A percentile compares a stretch with the other conserved stretches of the same genome.
Evolutionary conservation across 2,888 invertebrate species (phyloP).

Genomic region (Sesia apiformis): DNA sequence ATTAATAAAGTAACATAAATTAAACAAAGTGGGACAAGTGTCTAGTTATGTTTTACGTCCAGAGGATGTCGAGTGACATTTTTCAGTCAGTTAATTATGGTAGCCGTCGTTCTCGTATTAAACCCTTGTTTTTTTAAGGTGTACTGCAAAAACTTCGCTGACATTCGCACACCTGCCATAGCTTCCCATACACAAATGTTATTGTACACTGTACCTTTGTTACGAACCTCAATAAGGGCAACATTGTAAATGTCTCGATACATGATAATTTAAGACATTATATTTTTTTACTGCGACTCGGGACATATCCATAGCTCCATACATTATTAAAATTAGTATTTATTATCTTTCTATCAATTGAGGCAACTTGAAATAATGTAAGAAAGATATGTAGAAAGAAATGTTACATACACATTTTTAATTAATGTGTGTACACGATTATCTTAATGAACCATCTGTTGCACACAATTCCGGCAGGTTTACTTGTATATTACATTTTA

Average conservation of each 20-base stretch:
- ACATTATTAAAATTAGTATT: too few relatives aligned
- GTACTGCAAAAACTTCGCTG: constrained; percentile 39
- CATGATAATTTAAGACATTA: too few relatives aligned
- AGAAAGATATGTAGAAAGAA: constrained; percentile 20
- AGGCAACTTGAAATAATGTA: constrained; percentile 1
- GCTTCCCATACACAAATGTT: constrained; percentile 13
- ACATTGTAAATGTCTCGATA: too few relatives aligned
- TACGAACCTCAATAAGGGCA: too few relatives aligned
- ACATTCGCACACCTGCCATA: constrained; percentile 44
- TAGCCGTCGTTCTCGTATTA: constrained; percentile 33
- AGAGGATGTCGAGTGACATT: constrained; percentile 59
- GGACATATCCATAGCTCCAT: too few relatives aligned
- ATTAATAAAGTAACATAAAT: constrained; percentile 8
- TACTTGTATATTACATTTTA: constrained; percentile 9
- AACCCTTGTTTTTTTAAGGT: constrained; percentile 51
- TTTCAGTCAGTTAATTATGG: constrained; percentile 54
- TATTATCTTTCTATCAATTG: too few relatives aligned
- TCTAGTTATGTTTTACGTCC: constrained; percentile 41
- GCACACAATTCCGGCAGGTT: constrained; percentile 12
- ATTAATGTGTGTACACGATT: not conserved
- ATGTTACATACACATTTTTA: constrained; percentile 13
- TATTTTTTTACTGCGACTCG: too few relatives aligned
- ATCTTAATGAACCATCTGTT: constrained; percentile 39
- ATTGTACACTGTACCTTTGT: too few relatives aligned
- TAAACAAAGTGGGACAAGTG: constrained; percentile 33